Evolutionary conservation across 2,888 invertebrate genomes (phyloP), one percentile per base, ranked within the genome.

Genomic region (Suillia variegata): DNA sequence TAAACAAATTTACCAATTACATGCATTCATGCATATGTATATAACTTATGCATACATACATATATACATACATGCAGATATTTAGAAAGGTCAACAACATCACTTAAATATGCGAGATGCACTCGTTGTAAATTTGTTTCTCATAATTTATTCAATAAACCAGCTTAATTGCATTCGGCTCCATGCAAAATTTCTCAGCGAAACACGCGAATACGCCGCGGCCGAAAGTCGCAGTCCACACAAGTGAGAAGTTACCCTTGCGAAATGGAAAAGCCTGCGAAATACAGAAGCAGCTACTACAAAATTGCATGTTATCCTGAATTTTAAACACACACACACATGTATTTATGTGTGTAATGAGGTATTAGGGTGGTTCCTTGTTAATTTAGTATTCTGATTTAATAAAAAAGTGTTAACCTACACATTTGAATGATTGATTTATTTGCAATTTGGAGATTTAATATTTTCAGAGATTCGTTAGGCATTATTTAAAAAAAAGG

Each of bases 341-440:
- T n/a, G n/a, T n/a, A n/a, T n/a, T 38, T 38, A 58, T 62, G 62
- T 62, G 62, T 64, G 62, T 62, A 64, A 64, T 64, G 64, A 62
- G 62, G 62, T 62, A 64, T 64, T 62, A 62, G 60, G n/a, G n/a
- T n/a, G n/a, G n/a, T n/a, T n/a, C n/a, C n/a, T n/a, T n/a, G 64
- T 64, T 62, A 62, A 58, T 58, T 59, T 60, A 61, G 60, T 62
- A 60, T 55, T 56, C 54, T 64, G 57, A 59, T 62, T 26, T 26
- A 10, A 10, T 26, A n/a, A n/a, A n/a, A n/a, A n/a, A n/a, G n/a
- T n/a, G n/a, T n/a, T n/a, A n/a, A n/a, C 26, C 6, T 10, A 26
- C 26, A 26, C 26, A 26, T 26, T 5, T 26, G 26, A 5, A 5
- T 26, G 6, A 6, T 10, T 26, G 5, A 26, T 26, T 6, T 26